Percentiles rank a stretch among this genome's conserved stretches.
Evolutionary conservation across 2,797 vertebrate species (phyloP).

Genomic region (Spondyliosoma cantharus): DNA sequence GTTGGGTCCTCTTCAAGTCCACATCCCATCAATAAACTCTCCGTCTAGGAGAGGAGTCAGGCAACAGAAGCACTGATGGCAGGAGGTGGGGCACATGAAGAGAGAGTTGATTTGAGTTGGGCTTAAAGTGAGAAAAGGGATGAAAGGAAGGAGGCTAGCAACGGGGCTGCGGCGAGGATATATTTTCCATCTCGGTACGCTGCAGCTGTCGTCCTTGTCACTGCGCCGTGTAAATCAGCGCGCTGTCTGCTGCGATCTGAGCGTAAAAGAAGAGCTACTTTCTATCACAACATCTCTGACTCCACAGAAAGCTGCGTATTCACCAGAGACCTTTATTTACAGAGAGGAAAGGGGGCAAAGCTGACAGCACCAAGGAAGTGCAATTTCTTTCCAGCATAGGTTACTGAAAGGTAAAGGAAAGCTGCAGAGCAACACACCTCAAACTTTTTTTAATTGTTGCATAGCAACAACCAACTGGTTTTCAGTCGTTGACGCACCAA

Average conservation of each 20-base stretch:
- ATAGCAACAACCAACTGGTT: conserved; percentile 68
- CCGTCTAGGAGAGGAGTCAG: neutral
- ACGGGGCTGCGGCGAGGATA: conserved; percentile 9
- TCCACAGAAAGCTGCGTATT: conserved; percentile 52
- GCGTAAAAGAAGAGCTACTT: conserved; percentile 38
- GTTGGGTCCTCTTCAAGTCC: conserved; percentile 4
- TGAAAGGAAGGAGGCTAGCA: conserved; percentile 7
- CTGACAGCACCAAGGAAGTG: conserved; percentile 41
- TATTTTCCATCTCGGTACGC: conserved; percentile 81
- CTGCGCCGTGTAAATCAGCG: conserved; percentile 77
- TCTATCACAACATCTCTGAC: conserved; percentile 59
- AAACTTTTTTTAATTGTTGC: conserved; percentile 70
- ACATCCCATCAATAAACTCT: conserved; percentile 23
- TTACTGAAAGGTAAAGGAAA: conserved; percentile 53
- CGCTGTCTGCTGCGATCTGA: conserved; percentile 57
- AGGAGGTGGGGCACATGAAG: conserved; percentile 36
- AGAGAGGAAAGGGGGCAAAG: conserved; percentile 34
- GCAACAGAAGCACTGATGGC: conserved; percentile 28
- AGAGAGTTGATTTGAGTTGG: conserved; percentile 33
- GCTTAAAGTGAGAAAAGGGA: conserved; percentile 38
- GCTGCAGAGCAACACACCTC: conserved; percentile 42
- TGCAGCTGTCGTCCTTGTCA: conserved; percentile 81
- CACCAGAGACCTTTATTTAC: conserved; percentile 65
- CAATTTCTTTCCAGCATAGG: conserved; percentile 31
- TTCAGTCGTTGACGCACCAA: conserved; percentile 42